Percentiles rank a stretch among this genome's conserved stretches.
Evolutionary conservation across 2,113 vertebrate species (phyloP).

Genomic region (Synchiropus splendidus): DNA sequence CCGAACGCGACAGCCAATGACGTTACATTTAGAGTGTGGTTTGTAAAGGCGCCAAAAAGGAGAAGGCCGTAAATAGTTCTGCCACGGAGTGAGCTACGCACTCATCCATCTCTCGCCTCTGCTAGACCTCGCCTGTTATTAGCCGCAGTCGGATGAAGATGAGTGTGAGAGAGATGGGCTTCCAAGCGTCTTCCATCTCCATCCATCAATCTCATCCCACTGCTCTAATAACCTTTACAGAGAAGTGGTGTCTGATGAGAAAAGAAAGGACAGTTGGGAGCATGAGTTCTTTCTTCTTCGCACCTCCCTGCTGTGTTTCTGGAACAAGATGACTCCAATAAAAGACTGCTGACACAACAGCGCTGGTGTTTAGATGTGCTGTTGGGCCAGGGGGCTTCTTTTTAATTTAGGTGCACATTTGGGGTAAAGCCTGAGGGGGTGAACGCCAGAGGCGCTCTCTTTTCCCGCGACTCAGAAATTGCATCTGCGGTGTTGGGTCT

Average conservation of each 20-base stretch:
- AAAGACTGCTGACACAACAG: conserved; percentile 59
- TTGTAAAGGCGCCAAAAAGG: too few species aligned
- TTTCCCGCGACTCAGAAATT: conserved; percentile 23
- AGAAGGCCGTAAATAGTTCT: conserved; percentile 9
- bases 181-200: conserved; percentile 37
- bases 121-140: conserved; percentile 33
- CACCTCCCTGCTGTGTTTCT: conserved; percentile 28
- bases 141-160: conserved; percentile 46
- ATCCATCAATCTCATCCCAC: conserved; percentile 48
- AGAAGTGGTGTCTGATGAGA: conserved; percentile 28
- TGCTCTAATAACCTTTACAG: conserved; percentile 50
- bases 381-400: conserved; percentile 44
- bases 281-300: conserved; percentile 11
- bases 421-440: conserved; percentile 49
- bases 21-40: conserved; percentile 6
- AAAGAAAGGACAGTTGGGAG: conserved; percentile 20
- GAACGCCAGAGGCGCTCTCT: conserved; percentile 26
- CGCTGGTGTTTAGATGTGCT: conserved; percentile 33
- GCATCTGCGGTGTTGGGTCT: conserved; percentile 14
- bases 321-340: conserved; percentile 44
- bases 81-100: too few species aligned
- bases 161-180: conserved; percentile 48
- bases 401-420: conserved; percentile 50
- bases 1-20: conserved; percentile 7
- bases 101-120: conserved; percentile 29